These are phyloP conservation scores for Cygnus buccinator DNA, from an alignment of 2,113 vertebrate genomes.

Conservation along the genomic window DNA sequence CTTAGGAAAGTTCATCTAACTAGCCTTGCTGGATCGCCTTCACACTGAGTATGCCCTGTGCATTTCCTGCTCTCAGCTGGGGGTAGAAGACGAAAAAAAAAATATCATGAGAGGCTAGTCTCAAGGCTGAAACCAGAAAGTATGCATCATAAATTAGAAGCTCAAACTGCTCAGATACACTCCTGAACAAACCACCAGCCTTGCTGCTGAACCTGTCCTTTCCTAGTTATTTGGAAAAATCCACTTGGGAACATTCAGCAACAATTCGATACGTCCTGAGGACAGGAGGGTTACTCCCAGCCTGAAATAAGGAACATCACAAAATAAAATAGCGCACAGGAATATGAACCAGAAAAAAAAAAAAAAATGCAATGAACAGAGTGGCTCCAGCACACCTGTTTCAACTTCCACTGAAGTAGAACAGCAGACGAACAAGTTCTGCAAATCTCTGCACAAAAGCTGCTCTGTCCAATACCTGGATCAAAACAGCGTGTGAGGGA, in stretches of 20 bases:
- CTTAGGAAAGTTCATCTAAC: not conserved
- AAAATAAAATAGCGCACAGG: not conserved
- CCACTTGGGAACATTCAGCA: not conserved
- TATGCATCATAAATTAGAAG: not conserved
- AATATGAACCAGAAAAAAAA: not conserved
- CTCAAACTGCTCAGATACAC: not conserved
- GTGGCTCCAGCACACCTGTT: conserved; percentile 38
- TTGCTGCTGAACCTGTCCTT: not conserved
- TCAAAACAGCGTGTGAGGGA: not conserved
- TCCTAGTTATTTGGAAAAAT: not conserved
- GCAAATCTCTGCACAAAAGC: conserved; percentile 54
- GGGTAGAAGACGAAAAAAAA: not conserved
- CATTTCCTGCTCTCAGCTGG: not conserved
- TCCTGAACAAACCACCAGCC: not conserved
- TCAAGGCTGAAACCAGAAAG: not conserved
- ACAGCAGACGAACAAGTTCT: not conserved
- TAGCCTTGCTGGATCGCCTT: not conserved
- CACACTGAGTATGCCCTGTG: fast-evolving
- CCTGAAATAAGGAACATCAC: not conserved
- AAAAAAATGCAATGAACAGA: not conserved
- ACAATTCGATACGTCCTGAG: fast-evolving
- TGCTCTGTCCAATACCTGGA: conserved; percentile 34
- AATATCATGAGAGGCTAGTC: not conserved
- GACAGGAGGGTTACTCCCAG: not conserved
- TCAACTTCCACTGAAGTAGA: not conserved